Evolutionary conservation across 2,888 invertebrate species (phyloP), one percentile per base, ranked within the genome.

Genomic region (Leptodirus hochenwartii): DNA sequence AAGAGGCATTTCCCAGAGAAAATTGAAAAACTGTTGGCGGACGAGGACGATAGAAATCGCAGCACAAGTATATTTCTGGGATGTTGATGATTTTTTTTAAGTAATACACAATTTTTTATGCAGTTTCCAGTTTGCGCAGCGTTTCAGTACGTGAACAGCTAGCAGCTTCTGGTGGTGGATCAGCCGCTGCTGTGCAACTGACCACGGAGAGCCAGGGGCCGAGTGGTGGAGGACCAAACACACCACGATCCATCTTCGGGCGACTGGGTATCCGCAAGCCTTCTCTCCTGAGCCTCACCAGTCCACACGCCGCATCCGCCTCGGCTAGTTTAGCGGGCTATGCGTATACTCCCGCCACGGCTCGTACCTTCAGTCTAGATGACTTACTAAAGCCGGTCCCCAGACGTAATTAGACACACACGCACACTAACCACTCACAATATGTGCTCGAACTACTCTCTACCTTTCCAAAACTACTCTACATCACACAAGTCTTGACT

Each of bases 261-360:
- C 73, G 78, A 62, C 69, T 80, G 64, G 78, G 79, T 69, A 77
- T 80, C 63, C 74, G 80, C 66, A 81, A 80, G 72, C 77, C 79
- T 61, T 80, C 79, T 58, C 70, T 79, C 62, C 66, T 79, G 61
- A 77, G 77, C 63, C 70, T 77, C 61, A 70, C 75, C 69, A 65
- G 70, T 60, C 63, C 66, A 62, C 55, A 57, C 58, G 52, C 57
- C 53, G 50, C 54, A 50, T n/a, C n/a, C n/a, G n/a, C n/a, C n/a
- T n/a, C n/a, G n/a, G n/a, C n/a, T n/a, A n/a, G n/a, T n/a, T n/a
- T n/a, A n/a, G n/a, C n/a, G n/a, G n/a, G n/a, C n/a, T n/a, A n/a
- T n/a, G 51, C 51, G 41, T 51, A 52, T 42, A 46, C 56, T 43
- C 59, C 60, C 44, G 67, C 69, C 47, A 69, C 75, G 20, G 72